Base-by-base conservation (phyloP, 2,888 invertebrate genomes). In the Amphipyra tragopoginis region DNA sequence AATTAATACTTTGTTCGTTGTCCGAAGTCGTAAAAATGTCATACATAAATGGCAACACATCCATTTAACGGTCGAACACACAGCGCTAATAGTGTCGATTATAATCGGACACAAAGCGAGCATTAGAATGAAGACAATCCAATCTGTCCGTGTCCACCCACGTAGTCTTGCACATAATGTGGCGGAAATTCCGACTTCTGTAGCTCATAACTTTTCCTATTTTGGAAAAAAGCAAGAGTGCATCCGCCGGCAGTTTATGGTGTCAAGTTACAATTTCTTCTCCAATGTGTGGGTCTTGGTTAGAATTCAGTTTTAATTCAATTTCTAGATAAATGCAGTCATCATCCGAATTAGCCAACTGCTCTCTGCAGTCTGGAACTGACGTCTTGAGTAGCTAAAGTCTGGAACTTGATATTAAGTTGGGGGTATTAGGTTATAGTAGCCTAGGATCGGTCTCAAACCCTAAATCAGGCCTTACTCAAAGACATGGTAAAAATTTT, bases 61-160 rank as follows among this genome's bases (percentile, higher is more conserved):
- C 49, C 43, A 72, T 76, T 76, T 72, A 7, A 43, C n/a, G 58
- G 61, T 52, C 53, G 60, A 65, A 59, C 5, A 64, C 54, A 61
- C 61, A 53, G 40, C 47, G 40, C 54, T 76, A 72, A 79, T 72
- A 64, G 69, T 76, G 69, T 58, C 62, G 54, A 72, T 76, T 76
- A 69, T 72, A 69, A 76, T 69, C 77, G 39, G 58, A 79, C 59
- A 66, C 56, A 76, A 62, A 66, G 65, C 40, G 57, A 68, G 56
- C 61, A 69, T 60, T 62, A 66, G 52, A 60, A 59, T 45, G 44
- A 56, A 75, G 69, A 79, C 77, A 66, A 72, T 62, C 53, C 55
- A 52, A 79, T 79, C 29, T 61, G 55, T 77, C 45, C 36, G 29
- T 36, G 65, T 79, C 77, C 79, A 65, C 79, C 77, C 34, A 77